Base-by-base conservation (phyloP, 2,113 vertebrate species). In the Tyrannus savana region DNA sequence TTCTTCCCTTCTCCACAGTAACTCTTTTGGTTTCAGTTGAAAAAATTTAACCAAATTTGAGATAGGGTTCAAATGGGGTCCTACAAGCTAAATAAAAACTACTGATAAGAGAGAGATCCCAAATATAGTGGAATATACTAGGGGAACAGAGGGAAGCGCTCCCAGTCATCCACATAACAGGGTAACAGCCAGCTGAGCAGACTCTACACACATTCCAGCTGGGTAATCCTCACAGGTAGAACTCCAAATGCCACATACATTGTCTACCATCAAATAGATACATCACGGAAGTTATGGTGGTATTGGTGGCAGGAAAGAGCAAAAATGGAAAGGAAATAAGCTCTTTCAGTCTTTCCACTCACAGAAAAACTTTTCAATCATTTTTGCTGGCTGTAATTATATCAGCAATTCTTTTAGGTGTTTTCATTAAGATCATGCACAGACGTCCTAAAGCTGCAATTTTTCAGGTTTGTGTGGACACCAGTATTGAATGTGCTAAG, bases 221-320 rank as follows among this genome's bases (percentile, higher is more conserved):
- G 46, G 39, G 33, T 55, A 33, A 76, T 49, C 27, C 9, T 49
- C 23, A 0, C 3, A 5, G 12, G 23, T 39, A 0, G 9, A 79
- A 69, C 37, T 56, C 73, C 73, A 58, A 62, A 44, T 0, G 0
- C 27, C 35, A 83, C 22, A 33, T 19, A 37, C 7, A 6, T 7
- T 50, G 18, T 31, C 52, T 11, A n/a, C 30, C 33, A 67, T 33
- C 31, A 78, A 44, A 59, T 1, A 56, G 21, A 33, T 10, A 56
- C 12, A 71, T 18, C 7, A 23, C 4, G 2, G 35, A 63, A 52
- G 3, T 46, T 55, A 72, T 1, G 4, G 12, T 28, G 53, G 23
- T 31, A 78, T 2, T 21, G 37, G 22, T 31, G 52, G 27, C 46
- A 77, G 37, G 11, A 80, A 86, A 50, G 24, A 79, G 49, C 7